Conservation (phyloP, 2,888 invertebrate species). For the Lepidochrysops patricia region DNA sequence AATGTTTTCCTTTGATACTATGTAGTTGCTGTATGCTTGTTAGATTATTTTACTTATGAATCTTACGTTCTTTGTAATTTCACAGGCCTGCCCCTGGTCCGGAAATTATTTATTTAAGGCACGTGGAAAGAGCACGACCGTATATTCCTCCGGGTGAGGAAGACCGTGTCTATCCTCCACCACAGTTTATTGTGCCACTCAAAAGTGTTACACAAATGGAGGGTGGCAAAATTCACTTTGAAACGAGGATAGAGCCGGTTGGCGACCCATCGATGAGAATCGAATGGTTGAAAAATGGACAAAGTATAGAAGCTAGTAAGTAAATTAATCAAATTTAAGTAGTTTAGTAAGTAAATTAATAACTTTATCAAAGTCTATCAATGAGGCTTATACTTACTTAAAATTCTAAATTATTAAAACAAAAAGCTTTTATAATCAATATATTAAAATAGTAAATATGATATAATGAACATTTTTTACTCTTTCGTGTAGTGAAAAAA, state of each 20-base stretch:
- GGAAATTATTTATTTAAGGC: slow-evolving; percentile 93
- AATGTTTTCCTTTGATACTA: no score
- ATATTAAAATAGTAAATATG: no score
- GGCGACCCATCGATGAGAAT: slow-evolving; percentile 97
- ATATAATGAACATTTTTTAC: no score
- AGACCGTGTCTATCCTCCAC: slow-evolving; percentile 91
- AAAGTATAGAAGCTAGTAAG: slow-evolving; percentile 93
- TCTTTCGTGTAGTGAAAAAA: no score
- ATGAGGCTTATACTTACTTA: no score
- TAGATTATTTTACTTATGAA: not conserved
- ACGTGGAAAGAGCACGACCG: slow-evolving; percentile 91
- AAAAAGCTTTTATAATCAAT: no score
- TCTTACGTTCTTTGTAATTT: slow-evolving; percentile 22
- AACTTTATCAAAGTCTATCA: no score
- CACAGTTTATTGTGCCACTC: slow-evolving; percentile 92
- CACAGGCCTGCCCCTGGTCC: slow-evolving; percentile 90
- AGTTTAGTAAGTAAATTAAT: no score
- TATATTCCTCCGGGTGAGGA: slow-evolving; percentile 87
- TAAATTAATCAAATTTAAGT: no score
- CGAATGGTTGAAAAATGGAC: slow-evolving; percentile 96
- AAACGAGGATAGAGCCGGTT: slow-evolving; percentile 96
- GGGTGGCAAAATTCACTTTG: slow-evolving; percentile 96
- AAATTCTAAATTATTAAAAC: no score
- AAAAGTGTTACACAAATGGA: slow-evolving; percentile 88
- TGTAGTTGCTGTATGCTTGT: no score